Conservation (phyloP, 2,113 vertebrate species). For the Python bivittatus region DNA sequence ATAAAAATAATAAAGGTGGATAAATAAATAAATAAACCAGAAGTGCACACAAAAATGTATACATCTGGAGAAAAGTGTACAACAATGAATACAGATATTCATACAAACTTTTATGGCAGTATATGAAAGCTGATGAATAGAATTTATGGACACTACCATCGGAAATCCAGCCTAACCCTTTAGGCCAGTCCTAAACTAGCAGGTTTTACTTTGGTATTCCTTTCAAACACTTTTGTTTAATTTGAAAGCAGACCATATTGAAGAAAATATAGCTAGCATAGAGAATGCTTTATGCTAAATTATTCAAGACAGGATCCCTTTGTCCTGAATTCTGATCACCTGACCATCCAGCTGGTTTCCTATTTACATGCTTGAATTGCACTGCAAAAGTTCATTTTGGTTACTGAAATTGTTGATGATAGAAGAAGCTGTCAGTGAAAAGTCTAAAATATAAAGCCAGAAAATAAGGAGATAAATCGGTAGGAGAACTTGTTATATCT, state of each 20-base stretch:
- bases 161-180: neutral
- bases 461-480: neutral
- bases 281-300: neutral
- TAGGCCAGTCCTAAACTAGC: neutral
- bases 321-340: neutral
- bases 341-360: neutral
- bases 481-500: neutral
- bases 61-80: neutral
- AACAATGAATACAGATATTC: neutral
- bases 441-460: neutral
- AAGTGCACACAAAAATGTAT: neutral
- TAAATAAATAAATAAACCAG: neutral
- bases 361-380: neutral
- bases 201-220: neutral
- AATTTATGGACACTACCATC: neutral
- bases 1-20: no score
- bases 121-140: neutral
- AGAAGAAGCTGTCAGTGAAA: neutral
- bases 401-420: neutral
- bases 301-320: neutral
- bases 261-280: neutral
- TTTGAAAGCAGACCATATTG: neutral
- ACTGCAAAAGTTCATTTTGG: neutral
- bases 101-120: neutral
- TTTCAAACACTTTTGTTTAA: neutral